Evolutionary conservation across 53 echinoderm and acorn worm genomes (phyloP), one percentile per base, ranked within the genome.

Genomic region (Luidia sarsii): DNA sequence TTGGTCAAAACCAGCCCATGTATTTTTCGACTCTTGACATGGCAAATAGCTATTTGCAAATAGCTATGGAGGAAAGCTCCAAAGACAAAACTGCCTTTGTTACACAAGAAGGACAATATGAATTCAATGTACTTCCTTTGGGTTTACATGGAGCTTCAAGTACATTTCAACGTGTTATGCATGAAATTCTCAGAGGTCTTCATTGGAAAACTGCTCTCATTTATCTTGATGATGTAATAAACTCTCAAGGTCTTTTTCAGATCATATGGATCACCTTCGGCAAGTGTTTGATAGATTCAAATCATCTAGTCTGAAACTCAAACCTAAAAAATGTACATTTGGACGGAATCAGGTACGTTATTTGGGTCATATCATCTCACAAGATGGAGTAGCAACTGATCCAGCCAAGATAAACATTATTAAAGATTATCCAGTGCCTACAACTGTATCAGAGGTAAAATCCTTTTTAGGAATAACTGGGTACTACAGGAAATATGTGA

Each of bases 71-170:
- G 16, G 60, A 75, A 57, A 23, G 4, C 25, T 48, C 30, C 6
- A 0, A 23, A 7, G 18, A 41, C 11, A 75, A n/a, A n/a, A n/a
- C n/a, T n/a, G n/a, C n/a, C n/a, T n/a, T n/a, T n/a, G n/a, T n/a
- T n/a, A n/a, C n/a, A n/a, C n/a, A n/a, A n/a, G n/a, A n/a, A n/a
- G n/a, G n/a, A n/a, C n/a, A n/a, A n/a, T n/a, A n/a, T n/a, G 75
- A 75, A 75, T 75, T 57, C 18, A 75, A 75, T 57, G 75, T 75
- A 19, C 59, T 75, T 19, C 75, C 60, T 57, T 75, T 75, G 57
- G 75, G 75, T 28, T 46, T 67, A 1, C 67, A 45, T 45, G 46
- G 67, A n/a, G n/a, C n/a, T n/a, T n/a, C n/a, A n/a, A n/a, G n/a
- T n/a, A n/a, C n/a, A n/a, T n/a, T n/a, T n/a, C n/a, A n/a, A n/a